Conservation (phyloP, 2,888 invertebrate species). For the Pammene fasciana region DNA sequence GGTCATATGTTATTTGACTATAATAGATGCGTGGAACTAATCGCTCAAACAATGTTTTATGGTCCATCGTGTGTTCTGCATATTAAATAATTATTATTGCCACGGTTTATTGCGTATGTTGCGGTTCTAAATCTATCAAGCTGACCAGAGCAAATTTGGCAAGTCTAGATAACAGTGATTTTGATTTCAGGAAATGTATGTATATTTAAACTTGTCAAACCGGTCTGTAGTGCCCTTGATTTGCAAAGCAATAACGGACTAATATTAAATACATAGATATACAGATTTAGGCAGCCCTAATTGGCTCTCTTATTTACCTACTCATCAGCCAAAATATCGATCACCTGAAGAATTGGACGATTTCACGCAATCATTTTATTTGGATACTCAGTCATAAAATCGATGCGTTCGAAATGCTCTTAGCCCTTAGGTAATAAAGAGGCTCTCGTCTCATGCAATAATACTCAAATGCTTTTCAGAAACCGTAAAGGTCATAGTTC, state of each 20-base stretch:
- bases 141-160: background rate
- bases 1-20: constrained; percentile 30
- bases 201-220: background rate
- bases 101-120: constrained; percentile 1
- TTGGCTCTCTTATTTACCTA: too few species aligned
- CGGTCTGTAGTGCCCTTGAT: background rate
- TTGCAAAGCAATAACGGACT: background rate
- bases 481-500: too few species aligned
- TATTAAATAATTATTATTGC: constrained; percentile 25
- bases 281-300: too few species aligned
- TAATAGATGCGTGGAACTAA: constrained; percentile 34
- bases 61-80: constrained; percentile 22
- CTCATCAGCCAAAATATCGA: too few species aligned
- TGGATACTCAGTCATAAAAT: too few species aligned
- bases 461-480: background rate
- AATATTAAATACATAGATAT: background rate
- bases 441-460: too few species aligned
- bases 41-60: constrained; percentile 28
- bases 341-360: too few species aligned
- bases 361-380: too few species aligned
- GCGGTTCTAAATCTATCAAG: background rate
- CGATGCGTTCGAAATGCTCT: too few species aligned
- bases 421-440: too few species aligned
- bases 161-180: background rate
- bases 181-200: too few species aligned